Conservation (phyloP, 2,888 invertebrate species). For the Bedellia somnulentella region DNA sequence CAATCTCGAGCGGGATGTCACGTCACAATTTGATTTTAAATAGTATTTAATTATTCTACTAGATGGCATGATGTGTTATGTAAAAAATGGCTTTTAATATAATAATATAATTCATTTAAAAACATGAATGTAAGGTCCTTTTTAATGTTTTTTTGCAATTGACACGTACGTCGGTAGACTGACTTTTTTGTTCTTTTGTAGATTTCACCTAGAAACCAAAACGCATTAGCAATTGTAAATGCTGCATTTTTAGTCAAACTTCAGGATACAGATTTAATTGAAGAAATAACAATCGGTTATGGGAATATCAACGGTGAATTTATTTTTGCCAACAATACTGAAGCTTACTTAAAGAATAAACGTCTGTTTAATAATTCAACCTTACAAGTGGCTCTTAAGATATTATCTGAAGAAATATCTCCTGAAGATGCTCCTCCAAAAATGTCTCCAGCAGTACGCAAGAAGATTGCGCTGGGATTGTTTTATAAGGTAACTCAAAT, state of each 20-base stretch:
- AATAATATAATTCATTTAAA: no score
- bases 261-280: conserved; percentile 22
- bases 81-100: no score
- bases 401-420: conserved; percentile 60
- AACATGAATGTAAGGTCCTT: no score
- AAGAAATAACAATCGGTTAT: conserved; percentile 60
- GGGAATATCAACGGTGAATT: conserved; percentile 65
- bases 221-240: conserved; percentile 76
- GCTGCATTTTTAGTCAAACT: conserved; percentile 70
- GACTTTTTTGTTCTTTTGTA: conserved; percentile 26
- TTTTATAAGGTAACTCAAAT: conserved; percentile 71
- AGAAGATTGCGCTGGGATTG: conserved; percentile 69
- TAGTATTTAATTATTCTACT: no score
- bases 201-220: conserved; percentile 76
- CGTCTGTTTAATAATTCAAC: conserved; percentile 30
- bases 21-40: no score
- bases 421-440: conserved; percentile 68
- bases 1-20: no score
- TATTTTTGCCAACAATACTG: conserved; percentile 62
- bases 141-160: no score
- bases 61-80: no score
- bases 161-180: no score
- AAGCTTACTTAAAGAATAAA: conserved; percentile 49
- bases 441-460: conserved; percentile 68
- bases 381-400: conserved; percentile 49